Conservation (phyloP, 2,888 invertebrate species). For the Baronia brevicornis region DNA sequence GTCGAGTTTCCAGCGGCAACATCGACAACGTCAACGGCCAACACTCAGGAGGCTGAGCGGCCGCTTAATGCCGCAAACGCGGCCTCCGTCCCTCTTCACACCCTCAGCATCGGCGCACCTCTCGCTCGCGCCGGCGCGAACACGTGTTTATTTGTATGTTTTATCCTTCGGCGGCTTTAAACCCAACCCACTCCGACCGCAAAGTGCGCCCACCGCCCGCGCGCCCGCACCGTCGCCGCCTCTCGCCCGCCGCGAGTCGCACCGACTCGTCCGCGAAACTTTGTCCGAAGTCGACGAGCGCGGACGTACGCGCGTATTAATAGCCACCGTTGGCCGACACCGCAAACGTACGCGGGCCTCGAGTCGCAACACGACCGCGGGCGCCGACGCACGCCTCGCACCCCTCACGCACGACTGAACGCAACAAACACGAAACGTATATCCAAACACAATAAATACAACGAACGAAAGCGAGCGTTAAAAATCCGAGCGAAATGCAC, state of each 20-base stretch:
- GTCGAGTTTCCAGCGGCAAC: slow-evolving; percentile 11
- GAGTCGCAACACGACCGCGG: slow-evolving; percentile 33
- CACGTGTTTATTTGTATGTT: slow-evolving; percentile 78
- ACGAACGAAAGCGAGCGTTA: slow-evolving; percentile 59
- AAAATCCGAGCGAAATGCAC: slow-evolving; percentile 71
- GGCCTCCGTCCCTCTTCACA: slow-evolving; percentile 57
- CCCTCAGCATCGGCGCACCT: slow-evolving; percentile 48
- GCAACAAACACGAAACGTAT: slow-evolving; percentile 14
- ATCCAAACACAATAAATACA: slow-evolving; percentile 29
- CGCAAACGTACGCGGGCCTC: slow-evolving; percentile 53
- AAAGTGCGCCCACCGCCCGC: slow-evolving; percentile 78
- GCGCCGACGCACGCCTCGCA: slow-evolving; percentile 39
- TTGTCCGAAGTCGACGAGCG: slow-evolving; percentile 72
- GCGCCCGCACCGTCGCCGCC: slow-evolving; percentile 66
- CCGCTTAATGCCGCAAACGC: slow-evolving; percentile 71
- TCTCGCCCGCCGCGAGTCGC: slow-evolving; percentile 62
- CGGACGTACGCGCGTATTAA: slow-evolving; percentile 72
- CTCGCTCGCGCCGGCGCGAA: slow-evolving; percentile 78
- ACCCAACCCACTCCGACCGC: slow-evolving; percentile 82
- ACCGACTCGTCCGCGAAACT: slow-evolving; percentile 70
- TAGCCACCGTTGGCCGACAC: slow-evolving; percentile 66
- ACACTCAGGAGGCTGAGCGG: slow-evolving; percentile 36
- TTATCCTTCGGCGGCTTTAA: slow-evolving; percentile 80
- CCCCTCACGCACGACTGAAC: slow-evolving; percentile 19
- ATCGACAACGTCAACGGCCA: slow-evolving; percentile 22